These are phyloP conservation scores for Drosophila repleta DNA, from an alignment of 1,140 invertebrate species.

Conservation along the genomic window DNA sequence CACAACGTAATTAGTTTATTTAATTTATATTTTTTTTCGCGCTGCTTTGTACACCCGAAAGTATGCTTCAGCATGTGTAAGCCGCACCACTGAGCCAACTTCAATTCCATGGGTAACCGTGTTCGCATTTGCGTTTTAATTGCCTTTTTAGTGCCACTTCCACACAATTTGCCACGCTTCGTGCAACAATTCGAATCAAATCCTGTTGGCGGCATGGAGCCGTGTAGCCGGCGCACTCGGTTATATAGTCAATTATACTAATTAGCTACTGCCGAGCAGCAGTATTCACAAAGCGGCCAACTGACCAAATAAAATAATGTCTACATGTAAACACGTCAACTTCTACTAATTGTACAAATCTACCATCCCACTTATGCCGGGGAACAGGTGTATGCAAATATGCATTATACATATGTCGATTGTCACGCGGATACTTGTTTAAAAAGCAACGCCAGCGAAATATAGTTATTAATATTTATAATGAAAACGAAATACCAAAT, in stretches of 20 bases:
- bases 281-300: slow-evolving; percentile 50
- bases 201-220: slow-evolving; percentile 27
- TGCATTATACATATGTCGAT: slow-evolving; percentile 8
- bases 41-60: slow-evolving; percentile 29
- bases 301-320: slow-evolving; percentile 65
- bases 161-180: slow-evolving; percentile 80
- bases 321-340: slow-evolving; percentile 49
- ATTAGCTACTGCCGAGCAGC: slow-evolving; percentile 59
- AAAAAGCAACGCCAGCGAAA: background rate
- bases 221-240: slow-evolving; percentile 41
- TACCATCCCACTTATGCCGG: background rate
- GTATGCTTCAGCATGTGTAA: slow-evolving; percentile 56
- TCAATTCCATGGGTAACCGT: slow-evolving; percentile 26
- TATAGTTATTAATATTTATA: background rate
- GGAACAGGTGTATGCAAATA: background rate
- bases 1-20: slow-evolving; percentile 72
- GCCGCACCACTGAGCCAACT: slow-evolving; percentile 19
- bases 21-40: slow-evolving; percentile 60
- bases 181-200: slow-evolving; percentile 77
- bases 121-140: slow-evolving; percentile 72
- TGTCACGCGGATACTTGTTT: background rate
- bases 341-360: slow-evolving; percentile 29
- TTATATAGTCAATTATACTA: slow-evolving; percentile 82
- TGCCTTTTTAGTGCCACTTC: slow-evolving; percentile 82
- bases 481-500: background rate